These are phyloP conservation scores for Calliphora vomitoria DNA, from an alignment of 2,888 invertebrate genomes.

Conservation along the genomic window DNA sequence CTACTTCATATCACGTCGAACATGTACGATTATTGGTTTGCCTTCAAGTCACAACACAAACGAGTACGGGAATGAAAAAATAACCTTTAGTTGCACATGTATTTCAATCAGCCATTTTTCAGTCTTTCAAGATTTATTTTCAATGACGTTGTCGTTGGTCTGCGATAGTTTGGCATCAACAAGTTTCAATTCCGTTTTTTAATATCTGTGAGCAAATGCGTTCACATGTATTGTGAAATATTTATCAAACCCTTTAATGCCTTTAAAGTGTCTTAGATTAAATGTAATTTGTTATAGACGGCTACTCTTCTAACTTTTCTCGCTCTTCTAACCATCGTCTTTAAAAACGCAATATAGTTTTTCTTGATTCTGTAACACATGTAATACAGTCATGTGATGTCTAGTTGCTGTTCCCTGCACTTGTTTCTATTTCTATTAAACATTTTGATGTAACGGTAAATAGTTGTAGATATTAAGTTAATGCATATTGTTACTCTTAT, in stretches of 20 bases:
- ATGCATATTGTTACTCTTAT: too few relatives aligned
- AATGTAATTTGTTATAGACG: constrained; percentile 67
- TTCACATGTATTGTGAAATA: constrained; percentile 23
- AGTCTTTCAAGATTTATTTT: constrained; percentile 41
- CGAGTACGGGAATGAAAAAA: neutral
- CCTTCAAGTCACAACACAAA: too few relatives aligned
- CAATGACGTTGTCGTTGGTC: constrained; percentile 4
- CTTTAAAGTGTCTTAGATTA: constrained; percentile 64
- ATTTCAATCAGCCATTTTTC: constrained; percentile 55
- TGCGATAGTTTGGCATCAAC: constrained; percentile 26
- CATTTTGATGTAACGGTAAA: neutral
- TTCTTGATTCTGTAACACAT: neutral
- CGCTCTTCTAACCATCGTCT: neutral
- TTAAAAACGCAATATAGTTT: constrained; percentile 21
- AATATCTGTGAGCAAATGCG: neutral
- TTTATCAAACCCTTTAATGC: constrained; percentile 64
- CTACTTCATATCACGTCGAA: neutral
- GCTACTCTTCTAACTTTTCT: neutral
- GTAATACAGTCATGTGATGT: constrained; percentile 38
- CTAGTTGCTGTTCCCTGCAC: neutral
- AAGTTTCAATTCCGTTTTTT: constrained; percentile 23
- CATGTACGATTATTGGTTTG: constrained; percentile 4
- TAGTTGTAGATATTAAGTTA: neutral
- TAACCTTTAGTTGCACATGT: neutral
- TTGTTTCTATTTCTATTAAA: neutral